Base-by-base conservation (phyloP, 1,140 invertebrate species). In the Cecropterus lyciades region DNA sequence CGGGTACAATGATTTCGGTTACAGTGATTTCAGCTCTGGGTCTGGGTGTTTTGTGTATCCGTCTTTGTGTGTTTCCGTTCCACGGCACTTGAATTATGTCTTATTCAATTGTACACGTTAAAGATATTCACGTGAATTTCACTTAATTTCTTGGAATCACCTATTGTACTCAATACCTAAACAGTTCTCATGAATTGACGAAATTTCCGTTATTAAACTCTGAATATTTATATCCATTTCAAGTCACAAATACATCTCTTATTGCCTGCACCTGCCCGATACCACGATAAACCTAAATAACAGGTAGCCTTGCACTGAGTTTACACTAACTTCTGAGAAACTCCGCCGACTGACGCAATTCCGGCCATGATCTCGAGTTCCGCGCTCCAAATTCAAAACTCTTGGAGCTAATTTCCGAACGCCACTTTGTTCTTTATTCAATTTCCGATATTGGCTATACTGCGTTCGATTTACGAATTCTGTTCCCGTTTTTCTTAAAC, bases 391-490 rank as follows among this genome's bases (percentile, higher is more conserved):
- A 89, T 84, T 85, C 81, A 80, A 80, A 88, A 84, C 89, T 88
- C 84, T 84, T 90, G 73, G 75, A 87, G 85, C 79, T 89, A 90
- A 91, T 91, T 91, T 91, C 89, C 89, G 86, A 89, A 83, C 85
- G 85, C 79, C 87, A 90, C 87, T 89, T 89, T 87, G 87, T 88
- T 90, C 86, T 91, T 90, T 91, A 91, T 91, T 90, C 85, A 90
- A 91, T 91, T 89, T 91, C 89, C 89, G 86, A 84, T 87, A 84
- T 83, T 75, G 77, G 69, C 73, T 77, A 76, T 82, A 77, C 73
- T 64, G 65, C 73, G 71, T 74, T 79, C 75, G 73, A 79, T 75
- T 80, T 86, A 79, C 49, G 73, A 79, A 75, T 74, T 72, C 68
- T 67, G 52, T 69, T 59, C 69, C 67, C 48, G 67, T 66, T 70